These are phyloP conservation scores for Eptatretus burgeri DNA, from an alignment of 2,113 vertebrate genomes.

Conservation along the genomic window DNA sequence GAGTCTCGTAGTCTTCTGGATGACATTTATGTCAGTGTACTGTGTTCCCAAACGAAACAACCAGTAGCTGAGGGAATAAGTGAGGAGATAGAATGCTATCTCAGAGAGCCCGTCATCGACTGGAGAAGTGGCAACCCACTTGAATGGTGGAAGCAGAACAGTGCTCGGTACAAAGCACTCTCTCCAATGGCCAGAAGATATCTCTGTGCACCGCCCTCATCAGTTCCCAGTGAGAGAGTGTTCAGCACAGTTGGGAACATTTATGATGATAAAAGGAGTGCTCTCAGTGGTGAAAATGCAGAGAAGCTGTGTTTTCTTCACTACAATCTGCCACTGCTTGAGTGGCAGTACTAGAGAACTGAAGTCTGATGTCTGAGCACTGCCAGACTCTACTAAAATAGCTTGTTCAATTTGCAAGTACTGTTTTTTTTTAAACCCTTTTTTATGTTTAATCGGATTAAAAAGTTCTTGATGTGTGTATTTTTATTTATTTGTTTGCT, in stretches of 20 bases:
- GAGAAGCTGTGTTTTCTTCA: neutral
- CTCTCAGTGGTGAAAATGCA: neutral
- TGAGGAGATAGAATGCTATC: neutral
- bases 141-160: slow-evolving; percentile 1
- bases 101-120: neutral
- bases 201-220: neutral
- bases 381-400: neutral
- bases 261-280: too few species aligned
- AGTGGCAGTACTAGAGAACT: slow-evolving; percentile 2
- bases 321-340: neutral
- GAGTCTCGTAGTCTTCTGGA: neutral
- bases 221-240: too few species aligned
- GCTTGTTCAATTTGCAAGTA: neutral
- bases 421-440: too few species aligned
- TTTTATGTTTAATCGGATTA: too few species aligned
- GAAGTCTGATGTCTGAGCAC: neutral
- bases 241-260: too few species aligned
- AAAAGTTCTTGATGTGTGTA: neutral
- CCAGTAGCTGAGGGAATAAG: neutral
- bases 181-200: neutral
- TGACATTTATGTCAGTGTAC: neutral
- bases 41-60: neutral
- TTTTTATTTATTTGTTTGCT: neutral
- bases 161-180: neutral
- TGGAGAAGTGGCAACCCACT: neutral